Evolutionary conservation across 2,888 invertebrate species (phyloP).

Genomic region (Anagyrus pseudococci): DNA sequence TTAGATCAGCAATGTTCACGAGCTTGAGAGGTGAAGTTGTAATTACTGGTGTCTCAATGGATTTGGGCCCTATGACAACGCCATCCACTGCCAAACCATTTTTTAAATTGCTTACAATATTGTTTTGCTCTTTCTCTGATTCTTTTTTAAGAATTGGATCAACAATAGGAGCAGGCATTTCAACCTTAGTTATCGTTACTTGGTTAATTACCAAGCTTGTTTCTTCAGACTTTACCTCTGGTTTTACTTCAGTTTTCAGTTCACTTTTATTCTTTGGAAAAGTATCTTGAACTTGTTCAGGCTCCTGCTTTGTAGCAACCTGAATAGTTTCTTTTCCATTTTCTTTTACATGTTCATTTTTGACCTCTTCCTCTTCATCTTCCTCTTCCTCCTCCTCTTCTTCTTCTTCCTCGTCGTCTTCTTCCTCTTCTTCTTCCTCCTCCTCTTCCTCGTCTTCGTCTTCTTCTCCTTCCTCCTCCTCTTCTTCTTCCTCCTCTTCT

Average conservation of each 20-base stretch:
- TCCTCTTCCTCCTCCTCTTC: constrained; percentile 44
- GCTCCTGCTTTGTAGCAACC: neutral
- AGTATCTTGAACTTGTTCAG: neutral
- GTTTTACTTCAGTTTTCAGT: neutral
- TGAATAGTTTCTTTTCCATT: constrained; percentile 28
- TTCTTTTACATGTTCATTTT: constrained; percentile 26
- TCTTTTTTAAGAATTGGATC: constrained; percentile 19
- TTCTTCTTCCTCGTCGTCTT: constrained; percentile 41
- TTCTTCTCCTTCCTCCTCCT: constrained; percentile 45
- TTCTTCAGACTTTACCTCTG: neutral
- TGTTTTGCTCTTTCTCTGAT: constrained; percentile 20
- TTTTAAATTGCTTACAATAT: constrained; percentile 3
- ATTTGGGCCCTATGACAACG: constrained; percentile 31
- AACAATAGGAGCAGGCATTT: constrained; percentile 7
- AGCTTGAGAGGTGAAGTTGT: constrained; percentile 55
- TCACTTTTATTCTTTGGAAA: constrained; percentile 14
- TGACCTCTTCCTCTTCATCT: constrained; percentile 45
- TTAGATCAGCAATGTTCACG: constrained; percentile 49
- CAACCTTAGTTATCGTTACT: constrained; percentile 14
- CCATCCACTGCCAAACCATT: constrained; percentile 27
- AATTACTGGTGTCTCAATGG: constrained; percentile 57
- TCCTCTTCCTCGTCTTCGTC: constrained; percentile 47
- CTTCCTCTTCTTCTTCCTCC: constrained; percentile 48
- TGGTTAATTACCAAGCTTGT: no score
- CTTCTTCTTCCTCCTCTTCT: constrained; percentile 40